Evolutionary conservation across 2,113 vertebrate species (phyloP).

Genomic region (Etheostoma cragini): DNA sequence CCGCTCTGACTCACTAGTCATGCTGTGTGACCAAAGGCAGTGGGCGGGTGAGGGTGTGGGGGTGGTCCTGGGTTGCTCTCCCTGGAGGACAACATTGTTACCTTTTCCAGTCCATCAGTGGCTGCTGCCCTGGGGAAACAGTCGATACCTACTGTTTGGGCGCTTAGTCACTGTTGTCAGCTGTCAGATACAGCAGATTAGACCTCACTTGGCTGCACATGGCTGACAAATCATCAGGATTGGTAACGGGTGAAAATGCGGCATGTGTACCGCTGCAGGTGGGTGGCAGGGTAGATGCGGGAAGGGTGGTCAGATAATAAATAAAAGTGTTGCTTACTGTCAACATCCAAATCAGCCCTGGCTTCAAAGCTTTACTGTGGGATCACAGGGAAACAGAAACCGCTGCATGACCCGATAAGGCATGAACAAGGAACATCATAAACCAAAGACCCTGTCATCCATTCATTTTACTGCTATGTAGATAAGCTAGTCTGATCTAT

Average conservation of each 20-base stretch:
- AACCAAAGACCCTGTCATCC: not conserved
- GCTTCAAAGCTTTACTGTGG: slow-evolving; percentile 2
- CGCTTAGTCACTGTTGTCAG: slow-evolving; percentile 78
- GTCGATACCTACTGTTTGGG: slow-evolving; percentile 73
- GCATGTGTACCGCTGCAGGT: slow-evolving; percentile 48
- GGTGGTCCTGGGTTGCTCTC: slow-evolving; percentile 25
- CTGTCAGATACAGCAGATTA: slow-evolving; percentile 77
- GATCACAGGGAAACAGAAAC: not conserved
- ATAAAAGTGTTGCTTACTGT: slow-evolving; percentile 31
- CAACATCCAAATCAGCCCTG: slow-evolving; percentile 24
- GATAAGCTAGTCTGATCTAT: not conserved
- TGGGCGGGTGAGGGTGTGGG: not conserved
- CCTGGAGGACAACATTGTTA: slow-evolving; percentile 68
- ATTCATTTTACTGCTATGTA: not conserved
- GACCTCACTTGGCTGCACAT: slow-evolving; percentile 60
- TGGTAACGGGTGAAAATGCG: slow-evolving; percentile 45
- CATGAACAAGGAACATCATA: not conserved
- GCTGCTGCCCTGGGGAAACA: slow-evolving; percentile 63
- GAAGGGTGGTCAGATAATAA: slow-evolving; percentile 39
- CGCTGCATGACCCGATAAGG: not conserved
- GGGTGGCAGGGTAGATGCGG: slow-evolving; percentile 7
- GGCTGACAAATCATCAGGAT: slow-evolving; percentile 65
- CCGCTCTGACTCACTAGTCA: slow-evolving; percentile 58
- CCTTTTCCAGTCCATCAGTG: slow-evolving; percentile 72
- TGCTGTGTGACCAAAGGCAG: slow-evolving; percentile 48